Evolutionary conservation across 2,797 vertebrate genomes (phyloP).

Genomic region (Taenioides sp.): DNA sequence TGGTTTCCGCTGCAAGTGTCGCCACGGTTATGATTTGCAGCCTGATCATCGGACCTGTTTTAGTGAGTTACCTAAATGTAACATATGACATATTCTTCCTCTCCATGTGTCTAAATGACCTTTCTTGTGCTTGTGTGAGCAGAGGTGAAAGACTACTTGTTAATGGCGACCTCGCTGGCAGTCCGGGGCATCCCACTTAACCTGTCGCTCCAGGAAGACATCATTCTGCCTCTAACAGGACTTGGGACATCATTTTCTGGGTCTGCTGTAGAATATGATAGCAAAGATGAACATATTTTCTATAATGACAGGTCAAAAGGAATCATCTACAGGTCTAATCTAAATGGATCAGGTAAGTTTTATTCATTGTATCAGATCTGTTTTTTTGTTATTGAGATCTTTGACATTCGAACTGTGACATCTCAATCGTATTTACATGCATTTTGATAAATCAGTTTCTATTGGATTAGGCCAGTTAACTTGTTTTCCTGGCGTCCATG

Average conservation of each 20-base stretch:
- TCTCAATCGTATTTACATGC: no score
- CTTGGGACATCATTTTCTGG: constrained; percentile 56
- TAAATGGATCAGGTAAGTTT: constrained; percentile 72
- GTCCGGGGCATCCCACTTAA: constrained; percentile 78
- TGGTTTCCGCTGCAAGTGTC: constrained; percentile 78
- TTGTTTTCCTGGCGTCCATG: no score
- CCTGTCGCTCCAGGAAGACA: constrained; percentile 72
- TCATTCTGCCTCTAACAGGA: constrained; percentile 71
- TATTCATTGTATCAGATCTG: not conserved
- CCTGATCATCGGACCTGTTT: constrained; percentile 64
- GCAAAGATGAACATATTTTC: constrained; percentile 61
- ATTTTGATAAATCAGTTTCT: no score
- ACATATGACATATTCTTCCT: not conserved
- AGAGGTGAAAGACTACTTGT: constrained; percentile 75
- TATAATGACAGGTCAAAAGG: constrained; percentile 69
- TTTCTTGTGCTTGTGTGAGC: constrained; percentile 23
- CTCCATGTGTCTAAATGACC: not conserved
- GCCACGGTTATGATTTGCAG: constrained; percentile 73
- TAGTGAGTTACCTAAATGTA: constrained; percentile 58
- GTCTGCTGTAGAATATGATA: constrained; percentile 74
- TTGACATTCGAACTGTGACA: no score
- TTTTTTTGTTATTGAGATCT: no score
- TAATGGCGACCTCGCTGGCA: constrained; percentile 61
- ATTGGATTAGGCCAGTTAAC: no score
- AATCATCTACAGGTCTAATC: constrained; percentile 70